phyloP scores from a whole-genome alignment of 2,113 vertebrate genomes.

The Siniperca knerii region DNA sequence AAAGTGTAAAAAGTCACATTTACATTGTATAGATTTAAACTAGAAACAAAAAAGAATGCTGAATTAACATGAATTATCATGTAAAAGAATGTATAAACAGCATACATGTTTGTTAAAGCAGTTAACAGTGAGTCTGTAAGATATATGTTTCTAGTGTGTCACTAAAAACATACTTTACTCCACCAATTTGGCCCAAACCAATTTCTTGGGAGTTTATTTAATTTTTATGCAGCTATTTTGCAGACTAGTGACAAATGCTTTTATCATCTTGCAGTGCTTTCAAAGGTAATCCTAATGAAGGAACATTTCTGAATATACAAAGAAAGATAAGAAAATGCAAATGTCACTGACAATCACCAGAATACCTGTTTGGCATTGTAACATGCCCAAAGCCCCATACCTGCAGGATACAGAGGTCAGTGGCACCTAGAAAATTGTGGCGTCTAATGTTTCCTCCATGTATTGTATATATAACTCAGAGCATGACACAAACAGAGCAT shows the following conservation, averaged over 20 bases:
- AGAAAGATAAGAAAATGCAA: neutral
- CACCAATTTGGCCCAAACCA: neutral
- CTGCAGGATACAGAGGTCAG: neutral
- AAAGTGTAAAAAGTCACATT: neutral
- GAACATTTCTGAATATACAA: neutral
- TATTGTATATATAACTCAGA: neutral
- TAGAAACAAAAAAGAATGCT: neutral
- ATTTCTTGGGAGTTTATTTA: neutral
- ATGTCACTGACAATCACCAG: neutral
- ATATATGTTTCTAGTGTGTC: neutral
- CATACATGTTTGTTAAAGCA: neutral
- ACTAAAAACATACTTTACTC: neutral
- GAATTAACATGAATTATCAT: neutral
- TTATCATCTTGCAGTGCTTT: neutral
- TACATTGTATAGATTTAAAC: neutral
- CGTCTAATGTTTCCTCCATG: slow-evolving; percentile 20
- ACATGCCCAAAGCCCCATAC: neutral
- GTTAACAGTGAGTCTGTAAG: neutral
- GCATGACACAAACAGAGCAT: neutral
- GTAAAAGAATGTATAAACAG: neutral
- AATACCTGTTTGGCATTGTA: neutral
- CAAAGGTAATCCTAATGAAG: neutral
- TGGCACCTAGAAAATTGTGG: neutral
- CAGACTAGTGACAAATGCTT: neutral
- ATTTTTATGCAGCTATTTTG: neutral